Percentiles rank a stretch among this genome's conserved stretches.
Conservation (phyloP, 2,113 vertebrate genomes). For the Eolophus roseicapilla region DNA sequence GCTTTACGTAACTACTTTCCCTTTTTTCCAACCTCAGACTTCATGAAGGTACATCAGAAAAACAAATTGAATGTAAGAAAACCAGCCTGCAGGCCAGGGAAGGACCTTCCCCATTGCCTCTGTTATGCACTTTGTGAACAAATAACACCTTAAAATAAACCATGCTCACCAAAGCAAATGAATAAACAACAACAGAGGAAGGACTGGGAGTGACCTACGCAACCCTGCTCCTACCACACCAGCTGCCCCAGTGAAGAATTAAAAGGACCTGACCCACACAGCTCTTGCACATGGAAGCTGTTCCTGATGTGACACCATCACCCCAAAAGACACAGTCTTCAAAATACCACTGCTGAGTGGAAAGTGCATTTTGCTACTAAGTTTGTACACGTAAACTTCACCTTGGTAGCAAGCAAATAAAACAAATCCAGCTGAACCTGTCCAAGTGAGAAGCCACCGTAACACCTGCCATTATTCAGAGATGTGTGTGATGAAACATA, state of each 20-base stretch:
- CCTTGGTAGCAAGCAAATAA: constrained; percentile 2
- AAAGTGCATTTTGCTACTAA: not conserved
- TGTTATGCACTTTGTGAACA: not conserved
- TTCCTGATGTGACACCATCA: not conserved
- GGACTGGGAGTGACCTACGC: not conserved
- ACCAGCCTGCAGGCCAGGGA: not conserved
- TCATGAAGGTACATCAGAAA: not conserved
- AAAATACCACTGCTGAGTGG: not conserved
- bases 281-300: not conserved
- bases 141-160: not conserved
- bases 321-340: not conserved
- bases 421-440: constrained; percentile 6
- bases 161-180: not conserved
- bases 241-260: not conserved
- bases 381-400: not conserved
- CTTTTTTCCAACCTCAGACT: constrained; percentile 12
- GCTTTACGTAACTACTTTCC: constrained; percentile 48
- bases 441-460: not conserved
- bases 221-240: not conserved
- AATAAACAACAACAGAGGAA: not conserved
- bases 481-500: not conserved
- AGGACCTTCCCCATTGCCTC: not conserved
- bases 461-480: not conserved
- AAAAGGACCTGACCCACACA: not conserved
- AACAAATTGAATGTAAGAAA: not conserved